Conservation (phyloP, 2,888 invertebrate genomes). For the Seira ritae region DNA sequence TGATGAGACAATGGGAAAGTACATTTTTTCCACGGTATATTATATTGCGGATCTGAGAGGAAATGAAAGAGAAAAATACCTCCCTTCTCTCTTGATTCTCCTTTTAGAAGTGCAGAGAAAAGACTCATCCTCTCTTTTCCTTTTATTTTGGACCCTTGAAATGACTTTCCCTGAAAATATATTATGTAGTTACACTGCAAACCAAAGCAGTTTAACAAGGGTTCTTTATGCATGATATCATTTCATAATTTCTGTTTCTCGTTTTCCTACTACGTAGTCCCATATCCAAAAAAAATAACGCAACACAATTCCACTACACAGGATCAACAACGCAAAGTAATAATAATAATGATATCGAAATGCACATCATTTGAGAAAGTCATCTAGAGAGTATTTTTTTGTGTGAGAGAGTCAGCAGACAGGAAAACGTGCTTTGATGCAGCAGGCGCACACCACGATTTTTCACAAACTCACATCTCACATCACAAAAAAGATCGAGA, state of each 20-base stretch:
- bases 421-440: conserved; percentile 49
- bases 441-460: conserved; percentile 51
- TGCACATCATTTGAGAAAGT: conserved; percentile 3
- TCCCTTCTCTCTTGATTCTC: neutral
- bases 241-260: conserved; percentile 1
- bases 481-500: neutral
- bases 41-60: conserved; percentile 9
- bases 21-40: neutral
- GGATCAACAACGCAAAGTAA: neutral
- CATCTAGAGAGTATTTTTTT: neutral
- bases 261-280: neutral
- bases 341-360: conserved; percentile 16
- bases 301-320: too few species aligned
- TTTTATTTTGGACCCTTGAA: neutral
- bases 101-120: neutral
- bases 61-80: conserved; percentile 19
- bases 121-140: neutral
- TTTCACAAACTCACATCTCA: conserved; percentile 49
- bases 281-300: too few species aligned
- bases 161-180: neutral
- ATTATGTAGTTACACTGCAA: neutral
- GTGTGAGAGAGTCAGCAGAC: conserved; percentile 9
- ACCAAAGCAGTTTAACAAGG: neutral
- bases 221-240: conserved; percentile 11
- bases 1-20: conserved; percentile 7